Base-by-base conservation (phyloP, 2,113 vertebrate species). In the Xiphias gladius region DNA sequence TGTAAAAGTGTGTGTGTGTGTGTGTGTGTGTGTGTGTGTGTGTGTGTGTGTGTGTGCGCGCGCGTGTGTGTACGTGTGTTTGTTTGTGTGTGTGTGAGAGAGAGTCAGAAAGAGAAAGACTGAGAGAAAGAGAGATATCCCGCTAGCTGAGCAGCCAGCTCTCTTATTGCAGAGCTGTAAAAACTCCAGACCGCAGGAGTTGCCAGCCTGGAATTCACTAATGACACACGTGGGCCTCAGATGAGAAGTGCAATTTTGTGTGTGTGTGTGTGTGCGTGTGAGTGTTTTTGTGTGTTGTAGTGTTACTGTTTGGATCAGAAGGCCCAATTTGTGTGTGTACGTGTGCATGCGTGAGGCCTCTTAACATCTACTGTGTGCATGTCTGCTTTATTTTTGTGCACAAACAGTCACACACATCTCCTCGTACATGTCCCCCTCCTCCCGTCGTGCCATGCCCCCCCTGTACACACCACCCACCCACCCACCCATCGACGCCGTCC, bases 171-270 rank as follows among this genome's bases (percentile, higher is more conserved):
- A 78, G 93, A 84, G 82, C 92, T 90, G 92, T 94, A 94, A 94
- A 94, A 93, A 88, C 88, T 90, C 85, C 86, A 92, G 90, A 91
- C 86, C 86, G 88, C 91, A 92, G 92, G 90, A 93, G 90, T 93
- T 94, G 92, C 90, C 90, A 93, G 91, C 88, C 89, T 93, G 94
- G 94, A 95, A 94, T 94, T 94, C 87, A 91, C 94, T 95, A 94
- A 94, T 94, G 94, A 94, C 89, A 93, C 92, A 94, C 92, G 90
- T 93, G 92, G 92, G 94, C 90, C 89, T 93, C 92, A 93, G 91
- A 94, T 91, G 91, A 93, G 91, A 92, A 91, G 94, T 81, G 76
- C 84, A 91, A 88, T 93, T 92, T 90, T 84, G 81, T 91, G 86
- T 84, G 32, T 82, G 75, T 58, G 68, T 83, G 66, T 54, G 54